Percentiles rank a stretch among this genome's conserved stretches.
Conservation (phyloP, 2,113 vertebrate species). For the Rhinolophus ferrumequinum region DNA sequence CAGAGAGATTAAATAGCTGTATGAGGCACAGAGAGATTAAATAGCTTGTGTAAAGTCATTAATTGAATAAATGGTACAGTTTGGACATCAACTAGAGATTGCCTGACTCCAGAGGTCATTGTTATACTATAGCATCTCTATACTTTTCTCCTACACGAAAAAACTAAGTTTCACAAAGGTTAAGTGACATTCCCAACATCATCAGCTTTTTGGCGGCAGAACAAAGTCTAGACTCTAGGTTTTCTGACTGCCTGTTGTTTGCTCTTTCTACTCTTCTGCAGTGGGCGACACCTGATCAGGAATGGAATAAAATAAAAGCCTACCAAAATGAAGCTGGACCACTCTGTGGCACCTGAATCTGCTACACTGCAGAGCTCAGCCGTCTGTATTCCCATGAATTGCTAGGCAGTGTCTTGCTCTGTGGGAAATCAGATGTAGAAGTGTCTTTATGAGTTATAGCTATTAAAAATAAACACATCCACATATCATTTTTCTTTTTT, state of each 20-base stretch:
- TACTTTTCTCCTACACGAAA: neutral
- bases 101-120: neutral
- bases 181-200: neutral
- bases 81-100: neutral
- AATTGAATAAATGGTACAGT: neutral
- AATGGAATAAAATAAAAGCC: neutral
- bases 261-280: neutral
- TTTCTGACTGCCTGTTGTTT: neutral
- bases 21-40: neutral
- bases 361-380: neutral
- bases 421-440: neutral
- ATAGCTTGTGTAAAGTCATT: neutral
- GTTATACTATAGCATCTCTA: neutral
- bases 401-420: neutral
- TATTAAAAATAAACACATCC: conserved; percentile 7
- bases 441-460: conserved; percentile 22
- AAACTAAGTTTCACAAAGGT: neutral
- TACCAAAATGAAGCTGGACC: neutral
- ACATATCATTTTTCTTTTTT: conserved; percentile 38
- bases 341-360: neutral
- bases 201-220: neutral
- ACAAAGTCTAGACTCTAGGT: neutral
- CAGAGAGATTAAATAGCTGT: neutral
- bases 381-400: neutral
- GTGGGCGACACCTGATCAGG: neutral